Evolutionary conservation across 2,797 vertebrate species (phyloP).

Genomic region (Acanthurus lineatus): DNA sequence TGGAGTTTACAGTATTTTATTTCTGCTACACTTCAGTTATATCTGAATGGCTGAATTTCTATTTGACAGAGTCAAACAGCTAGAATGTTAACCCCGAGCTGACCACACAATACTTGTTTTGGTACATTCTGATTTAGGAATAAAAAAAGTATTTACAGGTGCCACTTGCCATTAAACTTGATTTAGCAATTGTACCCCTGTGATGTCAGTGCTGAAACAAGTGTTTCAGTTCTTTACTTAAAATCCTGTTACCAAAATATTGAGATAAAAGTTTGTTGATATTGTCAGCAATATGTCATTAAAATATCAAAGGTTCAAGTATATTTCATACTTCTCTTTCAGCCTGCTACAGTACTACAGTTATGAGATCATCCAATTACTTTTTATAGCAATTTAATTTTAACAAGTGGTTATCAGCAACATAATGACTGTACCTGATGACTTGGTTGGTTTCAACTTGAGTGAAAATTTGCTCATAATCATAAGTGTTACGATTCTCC

Average conservation of each 20-base stretch:
- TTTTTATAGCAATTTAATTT: too few relatives aligned
- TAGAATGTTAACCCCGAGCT: background rate
- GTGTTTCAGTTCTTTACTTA: background rate
- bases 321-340: background rate
- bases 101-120: background rate
- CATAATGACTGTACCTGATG: background rate
- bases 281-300: background rate
- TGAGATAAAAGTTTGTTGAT: too few relatives aligned
- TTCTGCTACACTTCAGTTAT: slow-evolving; percentile 8
- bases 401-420: too few relatives aligned
- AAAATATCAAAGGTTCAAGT: background rate
- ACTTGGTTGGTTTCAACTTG: background rate
- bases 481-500: background rate
- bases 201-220: background rate
- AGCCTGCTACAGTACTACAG: background rate
- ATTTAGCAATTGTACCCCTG: background rate
- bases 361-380: background rate
- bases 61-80: background rate
- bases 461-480: background rate
- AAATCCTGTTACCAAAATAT: too few relatives aligned
- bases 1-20: slow-evolving; percentile 41
- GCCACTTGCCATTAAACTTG: background rate
- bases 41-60: background rate
- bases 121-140: background rate
- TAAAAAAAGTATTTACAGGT: background rate